Conservation (phyloP, 2,797 vertebrate genomes). For the Benthosema pterotum region DNA sequence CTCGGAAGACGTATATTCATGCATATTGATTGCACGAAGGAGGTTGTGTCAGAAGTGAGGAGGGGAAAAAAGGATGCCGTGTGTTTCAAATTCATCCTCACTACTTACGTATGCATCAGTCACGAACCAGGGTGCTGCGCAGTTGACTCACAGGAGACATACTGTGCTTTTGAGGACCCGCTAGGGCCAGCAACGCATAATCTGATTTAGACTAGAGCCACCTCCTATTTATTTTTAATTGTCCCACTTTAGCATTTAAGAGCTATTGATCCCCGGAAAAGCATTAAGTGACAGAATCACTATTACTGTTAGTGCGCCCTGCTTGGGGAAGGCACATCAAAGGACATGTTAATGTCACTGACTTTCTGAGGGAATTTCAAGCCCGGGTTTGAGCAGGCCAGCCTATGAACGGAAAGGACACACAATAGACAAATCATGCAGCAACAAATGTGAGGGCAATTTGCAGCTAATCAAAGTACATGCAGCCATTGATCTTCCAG, state of each 20-base stretch:
- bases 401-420: conserved; percentile 99
- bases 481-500: conserved; percentile 91
- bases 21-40: conserved; percentile 46
- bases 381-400: conserved; percentile 87
- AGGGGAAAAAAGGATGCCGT: conserved; percentile 39
- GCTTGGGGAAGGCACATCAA: conserved; percentile 99
- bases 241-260: conserved; percentile 99
- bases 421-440: conserved; percentile 87
- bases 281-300: conserved; percentile 97
- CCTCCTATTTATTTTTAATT: conserved; percentile 98
- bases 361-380: conserved; percentile 99
- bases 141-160: conserved; percentile 82
- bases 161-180: conserved; percentile 88
- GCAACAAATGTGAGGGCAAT: conserved; percentile 95
- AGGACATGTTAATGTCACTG: conserved; percentile 99
- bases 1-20: too few relatives aligned
- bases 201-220: conserved; percentile 88
- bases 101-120: conserved; percentile 84
- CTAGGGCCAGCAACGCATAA: conserved; percentile 83
- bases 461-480: conserved; percentile 95
- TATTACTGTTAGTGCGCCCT: conserved; percentile 98
- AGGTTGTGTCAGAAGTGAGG: conserved; percentile 25
- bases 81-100: conserved; percentile 73
- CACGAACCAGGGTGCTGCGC: conserved; percentile 76
- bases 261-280: conserved; percentile 98